These are phyloP conservation scores for Pemphigus obesinymphae DNA, from an alignment of 1,140 invertebrate species.

Conservation along the genomic window DNA sequence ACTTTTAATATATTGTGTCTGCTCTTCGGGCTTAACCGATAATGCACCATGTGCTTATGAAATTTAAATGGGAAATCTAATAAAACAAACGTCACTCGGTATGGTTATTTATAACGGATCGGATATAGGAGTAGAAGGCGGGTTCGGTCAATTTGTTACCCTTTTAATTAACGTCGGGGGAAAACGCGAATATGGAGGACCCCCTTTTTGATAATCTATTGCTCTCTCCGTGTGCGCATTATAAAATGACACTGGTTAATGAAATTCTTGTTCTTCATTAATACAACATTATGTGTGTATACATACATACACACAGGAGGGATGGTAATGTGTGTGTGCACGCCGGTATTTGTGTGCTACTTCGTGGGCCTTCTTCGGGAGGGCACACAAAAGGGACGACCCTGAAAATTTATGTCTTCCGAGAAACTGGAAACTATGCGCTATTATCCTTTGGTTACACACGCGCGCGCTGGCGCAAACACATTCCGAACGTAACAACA, in stretches of 20 bases:
- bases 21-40: background rate
- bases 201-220: conserved; percentile 41
- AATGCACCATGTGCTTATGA: background rate
- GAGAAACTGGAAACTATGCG: conserved; percentile 38
- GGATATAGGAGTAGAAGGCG: background rate
- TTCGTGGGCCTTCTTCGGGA: conserved; percentile 17
- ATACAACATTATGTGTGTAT: conserved; percentile 34
- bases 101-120: conserved; percentile 37
- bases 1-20: too few species aligned
- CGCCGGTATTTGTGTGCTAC: background rate
- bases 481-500: conserved; percentile 27
- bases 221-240: background rate
- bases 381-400: conserved; percentile 34
- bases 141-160: conserved; percentile 38
- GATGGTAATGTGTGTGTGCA: background rate
- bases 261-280: conserved; percentile 42
- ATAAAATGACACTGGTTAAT: conserved; percentile 42
- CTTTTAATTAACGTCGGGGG: conserved; percentile 39
- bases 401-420: conserved; percentile 41
- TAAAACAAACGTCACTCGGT: conserved; percentile 28
- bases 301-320: background rate
- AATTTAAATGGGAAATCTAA: conserved; percentile 28
- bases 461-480: background rate
- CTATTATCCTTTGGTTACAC: conserved; percentile 36
- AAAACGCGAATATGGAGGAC: conserved; percentile 37